Percentiles rank a stretch among this genome's conserved stretches.
phyloP scores from a whole-genome alignment of 2,888 invertebrate genomes.

The Limnephilus lunatus region DNA sequence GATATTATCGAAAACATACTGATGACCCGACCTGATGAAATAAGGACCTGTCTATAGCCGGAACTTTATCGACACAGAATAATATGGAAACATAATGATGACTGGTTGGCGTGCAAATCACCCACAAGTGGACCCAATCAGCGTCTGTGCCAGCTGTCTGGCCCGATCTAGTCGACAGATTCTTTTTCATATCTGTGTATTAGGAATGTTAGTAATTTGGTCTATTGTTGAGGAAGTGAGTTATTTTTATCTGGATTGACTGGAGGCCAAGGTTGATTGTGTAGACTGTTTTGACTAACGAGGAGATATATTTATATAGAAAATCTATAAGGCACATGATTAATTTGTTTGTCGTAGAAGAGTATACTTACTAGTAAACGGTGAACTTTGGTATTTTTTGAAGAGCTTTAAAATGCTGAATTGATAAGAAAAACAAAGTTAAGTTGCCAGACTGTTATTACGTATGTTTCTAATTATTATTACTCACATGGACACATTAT shows the following conservation, averaged over 20 bases:
- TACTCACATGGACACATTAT: too few relatives aligned
- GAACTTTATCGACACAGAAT: background rate
- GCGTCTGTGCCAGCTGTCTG: background rate
- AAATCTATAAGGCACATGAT: too few relatives aligned
- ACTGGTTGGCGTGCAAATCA: background rate
- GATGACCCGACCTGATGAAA: background rate
- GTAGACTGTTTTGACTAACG: background rate
- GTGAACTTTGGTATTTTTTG: too few relatives aligned
- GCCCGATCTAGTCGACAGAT: background rate
- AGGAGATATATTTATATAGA: background rate
- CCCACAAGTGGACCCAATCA: background rate
- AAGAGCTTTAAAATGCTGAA: too few relatives aligned
- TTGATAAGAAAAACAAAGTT: too few relatives aligned
- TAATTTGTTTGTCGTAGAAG: too few relatives aligned
- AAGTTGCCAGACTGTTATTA: too few relatives aligned
- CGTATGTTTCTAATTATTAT: too few relatives aligned
- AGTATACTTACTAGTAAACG: too few relatives aligned
- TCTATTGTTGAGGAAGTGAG: background rate
- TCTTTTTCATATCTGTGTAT: too few relatives aligned
- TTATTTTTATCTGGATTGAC: background rate
- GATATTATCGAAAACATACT: background rate
- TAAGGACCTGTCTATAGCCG: background rate
- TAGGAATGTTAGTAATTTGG: background rate
- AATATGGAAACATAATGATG: background rate
- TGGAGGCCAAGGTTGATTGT: background rate